These are phyloP conservation scores for Harpalus rufipes DNA, from an alignment of 2,888 invertebrate species.

Conservation along the genomic window DNA sequence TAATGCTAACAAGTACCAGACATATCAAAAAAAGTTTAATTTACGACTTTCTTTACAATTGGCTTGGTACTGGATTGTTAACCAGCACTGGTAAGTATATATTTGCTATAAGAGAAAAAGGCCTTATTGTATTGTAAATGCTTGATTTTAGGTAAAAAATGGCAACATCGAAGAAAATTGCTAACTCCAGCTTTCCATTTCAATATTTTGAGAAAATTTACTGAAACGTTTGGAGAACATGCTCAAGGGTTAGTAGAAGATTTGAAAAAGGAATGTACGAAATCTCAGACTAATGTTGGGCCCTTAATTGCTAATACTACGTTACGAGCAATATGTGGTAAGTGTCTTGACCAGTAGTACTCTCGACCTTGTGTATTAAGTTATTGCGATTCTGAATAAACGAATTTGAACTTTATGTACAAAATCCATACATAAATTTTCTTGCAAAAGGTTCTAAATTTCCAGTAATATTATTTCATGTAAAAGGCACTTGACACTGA, in stretches of 20 bases:
- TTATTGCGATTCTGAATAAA: too few species aligned
- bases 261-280: conserved; percentile 69
- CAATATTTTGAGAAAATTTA: conserved; percentile 79
- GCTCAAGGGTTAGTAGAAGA: conserved; percentile 69
- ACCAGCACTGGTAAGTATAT: conserved; percentile 73
- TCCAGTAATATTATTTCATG: too few species aligned
- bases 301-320: conserved; percentile 81
- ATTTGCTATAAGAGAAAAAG: background rate
- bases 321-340: conserved; percentile 85
- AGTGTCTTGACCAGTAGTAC: too few species aligned
- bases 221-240: conserved; percentile 72
- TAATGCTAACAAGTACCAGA: conserved; percentile 72
- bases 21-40: conserved; percentile 73
- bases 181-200: conserved; percentile 84
- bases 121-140: too few species aligned
- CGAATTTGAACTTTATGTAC: too few species aligned
- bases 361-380: too few species aligned
- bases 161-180: conserved; percentile 81
- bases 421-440: too few species aligned
- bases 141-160: conserved; percentile 76
- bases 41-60: conserved; percentile 73
- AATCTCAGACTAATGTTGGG: conserved; percentile 77
- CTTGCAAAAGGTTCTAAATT: too few species aligned
- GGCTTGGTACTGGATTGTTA: conserved; percentile 75
- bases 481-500: too few species aligned